Conservation (phyloP, 2,113 vertebrate genomes). For the Amblyornis subalaris region DNA sequence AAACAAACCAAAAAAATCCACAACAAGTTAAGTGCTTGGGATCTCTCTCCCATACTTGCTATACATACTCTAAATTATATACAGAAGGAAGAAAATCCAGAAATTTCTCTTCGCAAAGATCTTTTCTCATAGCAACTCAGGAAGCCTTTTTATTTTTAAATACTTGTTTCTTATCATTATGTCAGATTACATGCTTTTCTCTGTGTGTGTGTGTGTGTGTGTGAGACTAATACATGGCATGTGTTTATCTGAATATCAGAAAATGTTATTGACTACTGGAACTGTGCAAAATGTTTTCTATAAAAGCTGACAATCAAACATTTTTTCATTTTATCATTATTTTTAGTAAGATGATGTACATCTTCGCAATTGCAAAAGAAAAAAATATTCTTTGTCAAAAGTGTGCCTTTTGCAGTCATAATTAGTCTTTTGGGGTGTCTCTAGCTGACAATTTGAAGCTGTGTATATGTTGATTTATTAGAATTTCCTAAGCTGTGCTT, state of each 20-base stretch:
- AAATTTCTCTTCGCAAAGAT: not conserved
- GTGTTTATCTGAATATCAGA: not conserved
- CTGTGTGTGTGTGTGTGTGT: not conserved
- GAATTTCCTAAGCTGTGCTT: not conserved
- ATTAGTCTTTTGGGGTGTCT: not conserved
- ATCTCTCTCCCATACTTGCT: not conserved
- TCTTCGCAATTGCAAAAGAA: not conserved
- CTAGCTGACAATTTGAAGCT: not conserved
- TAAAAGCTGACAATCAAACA: not conserved
- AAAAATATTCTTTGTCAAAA: not conserved
- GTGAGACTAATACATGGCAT: not conserved
- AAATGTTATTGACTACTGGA: not conserved
- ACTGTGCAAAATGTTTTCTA: not conserved
- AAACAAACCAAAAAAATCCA: not conserved
- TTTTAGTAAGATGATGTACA: not conserved
- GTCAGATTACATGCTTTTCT: not conserved
- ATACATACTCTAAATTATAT: not conserved
- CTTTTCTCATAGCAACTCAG: not conserved
- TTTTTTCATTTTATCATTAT: not conserved
- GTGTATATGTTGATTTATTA: not conserved
- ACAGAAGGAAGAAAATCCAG: not conserved
- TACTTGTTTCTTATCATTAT: not conserved
- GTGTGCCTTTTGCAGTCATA: not conserved
- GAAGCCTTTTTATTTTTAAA: not conserved
- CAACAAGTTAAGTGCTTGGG: not conserved